Evolutionary conservation across 2,797 vertebrate genomes (phyloP), one percentile per base, ranked within the genome.

Genomic region (Mus caroli): DNA sequence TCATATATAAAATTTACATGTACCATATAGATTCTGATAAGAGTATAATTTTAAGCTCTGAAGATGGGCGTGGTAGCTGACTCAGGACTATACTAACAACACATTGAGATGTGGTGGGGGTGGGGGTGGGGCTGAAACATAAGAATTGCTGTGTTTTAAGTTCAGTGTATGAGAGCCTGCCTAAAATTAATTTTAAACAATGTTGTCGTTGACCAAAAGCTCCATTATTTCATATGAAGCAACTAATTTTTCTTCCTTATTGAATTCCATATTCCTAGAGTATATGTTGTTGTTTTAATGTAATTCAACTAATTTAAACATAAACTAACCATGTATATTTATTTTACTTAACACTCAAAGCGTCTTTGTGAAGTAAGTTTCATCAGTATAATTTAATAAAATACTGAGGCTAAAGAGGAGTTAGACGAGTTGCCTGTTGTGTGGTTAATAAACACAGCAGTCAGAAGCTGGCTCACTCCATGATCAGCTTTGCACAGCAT

Each of bases 31-130:
- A 64, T 73, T 90, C 13, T 79, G 54, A 80, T 50, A 89, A 89
- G 34, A 69, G 46, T 78, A 82, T 73, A 62, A 80, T 88, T 91
- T 93, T 94, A 77, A 89, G 69, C 34, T 91, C 58, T 92, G 92
- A 56, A 87, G n/a, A 37, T 86, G 20, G 64, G 4, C 0, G 0
- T 54, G 20, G 20, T 54, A 54, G 46, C 22, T 86, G 84, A 52
- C 62, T 85, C 43, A 50, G 67, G 60, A 62, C 40, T 84, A 5
- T 69, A 24, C n/a, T 86, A 87, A 24, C 13, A 56, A 15, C 50
- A 87, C 50, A 56, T 87, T 26, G 46, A 46, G 34, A n/a, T 69
- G 67, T 69, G 67, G 15, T 69, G 3, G 13, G 64, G 15, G 31
- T 69, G 34, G 2, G 15, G 17, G 14, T 69, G 34, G 24, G 24